phyloP scores from a whole-genome alignment of 2,797 vertebrate species.

The Macrochelys suwanniensis region DNA sequence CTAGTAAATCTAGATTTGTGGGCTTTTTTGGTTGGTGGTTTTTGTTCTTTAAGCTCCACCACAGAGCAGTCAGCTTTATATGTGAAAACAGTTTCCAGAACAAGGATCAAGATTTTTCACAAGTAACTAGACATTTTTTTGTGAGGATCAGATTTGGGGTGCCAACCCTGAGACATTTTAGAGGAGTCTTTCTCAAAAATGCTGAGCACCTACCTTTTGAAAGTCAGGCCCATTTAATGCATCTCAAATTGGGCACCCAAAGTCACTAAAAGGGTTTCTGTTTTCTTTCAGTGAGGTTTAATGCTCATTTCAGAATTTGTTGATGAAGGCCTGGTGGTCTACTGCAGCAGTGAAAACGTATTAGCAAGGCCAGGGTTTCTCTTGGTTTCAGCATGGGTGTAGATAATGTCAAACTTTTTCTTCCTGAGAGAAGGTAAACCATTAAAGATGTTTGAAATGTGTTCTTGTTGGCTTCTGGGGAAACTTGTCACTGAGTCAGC shows the following conservation, averaged over 20 bases:
- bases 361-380: not conserved
- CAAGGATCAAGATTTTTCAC: not conserved
- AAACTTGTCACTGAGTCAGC: not conserved
- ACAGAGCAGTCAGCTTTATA: fast-evolving
- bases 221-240: not conserved
- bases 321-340: not conserved
- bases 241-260: not conserved
- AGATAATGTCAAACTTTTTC: not conserved
- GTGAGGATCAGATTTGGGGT: fast-evolving
- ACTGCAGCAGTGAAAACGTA: not conserved
- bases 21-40: not conserved
- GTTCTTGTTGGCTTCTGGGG: not conserved
- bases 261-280: not conserved
- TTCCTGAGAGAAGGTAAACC: not conserved
- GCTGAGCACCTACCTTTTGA: not conserved
- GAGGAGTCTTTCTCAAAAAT: not conserved
- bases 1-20: not conserved
- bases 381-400: not conserved
- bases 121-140: not conserved
- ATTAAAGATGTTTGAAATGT: not conserved
- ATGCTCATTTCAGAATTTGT: not conserved
- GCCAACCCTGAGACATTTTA: not conserved
- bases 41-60: constrained; percentile 12
- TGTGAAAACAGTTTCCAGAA: not conserved
- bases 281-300: not conserved